These are phyloP conservation scores for Oncorhynchus mykiss DNA, from an alignment of 2,113 vertebrate species.

Conservation along the genomic window DNA sequence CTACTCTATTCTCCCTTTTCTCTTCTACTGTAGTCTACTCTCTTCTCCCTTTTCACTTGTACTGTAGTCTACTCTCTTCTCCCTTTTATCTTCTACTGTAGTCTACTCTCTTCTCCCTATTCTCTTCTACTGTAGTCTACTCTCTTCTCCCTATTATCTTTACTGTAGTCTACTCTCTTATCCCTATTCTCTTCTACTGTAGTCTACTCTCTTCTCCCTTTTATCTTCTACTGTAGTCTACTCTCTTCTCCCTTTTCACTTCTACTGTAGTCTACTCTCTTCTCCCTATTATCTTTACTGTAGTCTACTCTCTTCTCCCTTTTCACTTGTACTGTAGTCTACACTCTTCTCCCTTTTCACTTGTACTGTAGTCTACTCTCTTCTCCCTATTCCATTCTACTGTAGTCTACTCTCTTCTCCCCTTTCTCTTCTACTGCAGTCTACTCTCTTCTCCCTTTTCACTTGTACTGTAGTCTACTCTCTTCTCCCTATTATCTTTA, in stretches of 20 bases:
- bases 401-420: background rate
- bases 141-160: background rate
- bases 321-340: too few relatives aligned
- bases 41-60: too few relatives aligned
- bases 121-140: background rate
- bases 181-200: too few relatives aligned
- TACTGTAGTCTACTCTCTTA: background rate
- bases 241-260: background rate
- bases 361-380: background rate
- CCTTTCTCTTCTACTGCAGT: background rate
- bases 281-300: background rate
- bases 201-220: background rate
- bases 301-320: too few relatives aligned
- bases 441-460: background rate
- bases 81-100: too few relatives aligned
- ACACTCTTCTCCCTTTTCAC: background rate
- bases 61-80: background rate
- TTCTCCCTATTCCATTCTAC: background rate
- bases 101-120: background rate
- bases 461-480: too few relatives aligned
- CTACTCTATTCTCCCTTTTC: too few relatives aligned
- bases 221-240: too few relatives aligned
- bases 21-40: too few relatives aligned
- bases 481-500: too few relatives aligned
- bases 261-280: background rate